phyloP scores from a whole-genome alignment of 2,113 vertebrate genomes.

The Centropristis striata region DNA sequence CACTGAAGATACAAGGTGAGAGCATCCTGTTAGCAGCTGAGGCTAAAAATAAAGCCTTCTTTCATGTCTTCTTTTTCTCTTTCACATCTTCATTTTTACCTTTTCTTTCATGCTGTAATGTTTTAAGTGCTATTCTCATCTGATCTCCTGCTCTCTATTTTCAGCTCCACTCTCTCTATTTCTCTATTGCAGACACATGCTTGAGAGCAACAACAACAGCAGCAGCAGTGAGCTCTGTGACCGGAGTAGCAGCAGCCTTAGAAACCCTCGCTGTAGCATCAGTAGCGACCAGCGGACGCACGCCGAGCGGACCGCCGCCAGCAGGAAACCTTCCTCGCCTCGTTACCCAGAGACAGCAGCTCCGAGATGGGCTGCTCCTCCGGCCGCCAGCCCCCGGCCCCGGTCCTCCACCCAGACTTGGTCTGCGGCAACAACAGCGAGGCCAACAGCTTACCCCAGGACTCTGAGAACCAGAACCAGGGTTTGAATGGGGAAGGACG shows the following conservation, averaged over 20 bases:
- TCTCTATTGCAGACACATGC: conserved; percentile 67
- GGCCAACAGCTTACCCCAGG: conserved; percentile 81
- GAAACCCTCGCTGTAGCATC: conserved; percentile 43
- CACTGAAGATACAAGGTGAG: conserved; percentile 57
- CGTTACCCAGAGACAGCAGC: conserved; percentile 32
- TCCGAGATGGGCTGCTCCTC: conserved; percentile 85
- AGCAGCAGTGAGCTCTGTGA: conserved; percentile 49
- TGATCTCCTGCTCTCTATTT: conserved; percentile 28
- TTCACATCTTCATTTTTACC: not conserved
- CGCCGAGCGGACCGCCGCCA: conserved; percentile 19
- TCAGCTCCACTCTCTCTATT: conserved; percentile 29
- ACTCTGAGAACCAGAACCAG: conserved; percentile 76
- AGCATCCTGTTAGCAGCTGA: conserved; percentile 7
- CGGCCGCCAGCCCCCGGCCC: conserved; percentile 79
- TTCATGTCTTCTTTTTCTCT: not conserved
- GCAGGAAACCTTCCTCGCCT: conserved; percentile 16
- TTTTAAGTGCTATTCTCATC: conserved; percentile 4
- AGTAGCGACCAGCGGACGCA: conserved; percentile 13
- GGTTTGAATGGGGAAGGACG: conserved; percentile 69
- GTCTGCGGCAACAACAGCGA: conserved; percentile 72
- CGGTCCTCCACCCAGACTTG: conserved; percentile 76
- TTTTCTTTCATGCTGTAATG: not conserved
- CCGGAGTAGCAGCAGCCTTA: conserved; percentile 44
- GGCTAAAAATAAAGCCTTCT: not conserved
- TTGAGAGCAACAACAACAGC: conserved; percentile 48